Evolutionary conservation across 1,140 invertebrate genomes (phyloP).

Genomic region (Onthophagus taurus): DNA sequence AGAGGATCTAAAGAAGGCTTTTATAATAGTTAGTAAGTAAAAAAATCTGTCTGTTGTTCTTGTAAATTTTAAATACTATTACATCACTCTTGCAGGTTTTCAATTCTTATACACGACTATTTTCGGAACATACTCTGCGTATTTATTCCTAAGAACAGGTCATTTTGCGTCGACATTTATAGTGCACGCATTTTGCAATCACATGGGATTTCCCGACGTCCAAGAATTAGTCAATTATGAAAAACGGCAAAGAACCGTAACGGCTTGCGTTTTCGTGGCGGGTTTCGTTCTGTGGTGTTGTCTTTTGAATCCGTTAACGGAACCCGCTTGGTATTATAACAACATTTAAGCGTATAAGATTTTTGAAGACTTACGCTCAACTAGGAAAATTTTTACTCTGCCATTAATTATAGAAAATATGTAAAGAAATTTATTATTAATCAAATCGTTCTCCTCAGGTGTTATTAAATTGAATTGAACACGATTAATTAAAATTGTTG

Average conservation of each 20-base stretch:
- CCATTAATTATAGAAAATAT: too few relatives aligned
- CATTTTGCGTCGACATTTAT: slow-evolving; percentile 82
- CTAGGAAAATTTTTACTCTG: too few relatives aligned
- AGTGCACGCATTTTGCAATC: slow-evolving; percentile 90
- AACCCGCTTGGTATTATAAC: slow-evolving; percentile 68
- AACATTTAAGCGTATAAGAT: too few relatives aligned
- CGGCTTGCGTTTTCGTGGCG: slow-evolving; percentile 57
- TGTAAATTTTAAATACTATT: too few relatives aligned
- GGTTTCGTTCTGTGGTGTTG: slow-evolving; percentile 72
- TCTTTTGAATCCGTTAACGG: slow-evolving; percentile 67
- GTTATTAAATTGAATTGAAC: too few relatives aligned
- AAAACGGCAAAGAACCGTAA: slow-evolving; percentile 51
- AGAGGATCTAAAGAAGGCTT: slow-evolving; percentile 52
- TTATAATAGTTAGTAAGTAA: slow-evolving; percentile 59
- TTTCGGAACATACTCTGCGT: slow-evolving; percentile 90
- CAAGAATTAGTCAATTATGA: slow-evolving; percentile 62
- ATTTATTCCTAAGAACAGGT: slow-evolving; percentile 73
- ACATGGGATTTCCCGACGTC: slow-evolving; percentile 91
- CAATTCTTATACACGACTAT: slow-evolving; percentile 86
- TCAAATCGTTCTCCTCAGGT: too few relatives aligned
- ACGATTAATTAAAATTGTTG: too few relatives aligned
- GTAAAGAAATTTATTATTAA: too few relatives aligned
- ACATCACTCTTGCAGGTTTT: slow-evolving; percentile 55
- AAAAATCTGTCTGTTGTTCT: too few relatives aligned
- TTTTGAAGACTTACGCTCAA: too few relatives aligned